Evolutionary conservation across 2,888 invertebrate genomes (phyloP), one percentile per base, ranked within the genome.

Genomic region (Cosmorhoe ocellata): DNA sequence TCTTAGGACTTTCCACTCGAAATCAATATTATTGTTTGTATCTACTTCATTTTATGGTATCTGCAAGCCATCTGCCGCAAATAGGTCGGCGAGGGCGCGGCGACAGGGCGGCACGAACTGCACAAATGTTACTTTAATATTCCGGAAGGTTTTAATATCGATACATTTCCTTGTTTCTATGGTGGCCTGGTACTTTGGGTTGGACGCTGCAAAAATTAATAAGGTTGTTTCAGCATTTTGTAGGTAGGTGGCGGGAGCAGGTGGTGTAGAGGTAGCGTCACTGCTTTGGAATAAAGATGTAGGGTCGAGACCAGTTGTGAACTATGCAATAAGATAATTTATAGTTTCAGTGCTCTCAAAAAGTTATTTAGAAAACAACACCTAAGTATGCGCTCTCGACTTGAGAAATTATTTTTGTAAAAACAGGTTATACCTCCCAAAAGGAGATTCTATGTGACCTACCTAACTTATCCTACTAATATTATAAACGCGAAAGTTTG

Each of bases 31-130:
- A 36, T 37, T 41, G 48, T 42, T 49, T 43, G 42, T 37, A 37
- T 41, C 18, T 37, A 42, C 37, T 43, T 50, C 43, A 18, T 43
- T 50, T 43, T 50, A 57, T 57, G 52, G 47, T 53, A 52, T 52
- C 52, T 49, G 53, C 51, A 51, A 49, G 37, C 40, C 58, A 55
- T 58, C 58, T 55, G 55, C 51, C 36, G 32, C 36, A 58, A 51
- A 43, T 42, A 50, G 54, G 51, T 36, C 34, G 34, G 48, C 36
- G 31, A 43, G 42, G 42, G 37, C 30, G 41, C 14, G 11, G 27
- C 14, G 30, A 11, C 14, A 24, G 12, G 47, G 31, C 26, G 36
- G 36, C 32, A 46, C 42, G 43, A 27, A 43, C 30, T 48, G 52
- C 52, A 52, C 43, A 52, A 47, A 52, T 48, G 52, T 43, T 43